Base-by-base conservation (phyloP, 2,888 invertebrate species). In the Diloba caeruleocephala region DNA sequence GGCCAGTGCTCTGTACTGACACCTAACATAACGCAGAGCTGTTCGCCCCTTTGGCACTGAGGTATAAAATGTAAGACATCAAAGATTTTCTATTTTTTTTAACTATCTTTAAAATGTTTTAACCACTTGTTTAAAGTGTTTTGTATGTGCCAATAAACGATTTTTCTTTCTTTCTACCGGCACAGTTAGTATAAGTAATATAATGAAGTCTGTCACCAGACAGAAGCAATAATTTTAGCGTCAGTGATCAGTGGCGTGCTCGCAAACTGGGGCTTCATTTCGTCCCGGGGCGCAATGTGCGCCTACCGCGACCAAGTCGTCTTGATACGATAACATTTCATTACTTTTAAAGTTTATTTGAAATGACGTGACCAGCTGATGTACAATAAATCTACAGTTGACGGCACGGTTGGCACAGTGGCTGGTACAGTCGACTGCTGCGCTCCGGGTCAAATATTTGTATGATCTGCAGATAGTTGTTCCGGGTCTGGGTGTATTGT, bases 261-360 rank as follows among this genome's bases (percentile, higher is more conserved):
- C 42, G 44, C 57, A 52, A 64, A 62, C 21, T 64, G 62, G 53
- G 59, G 43, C 59, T 58, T 61, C 60, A 62, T 66, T 57, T 50
- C 62, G 71, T 66, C 68, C 68, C 68, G 68, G 70, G 70, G 62
- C 71, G 42, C 38, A 38, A 26, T 44, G 32, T 8, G 21, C 4
- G 23, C 8, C n/a, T 62, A 66, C 44, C 3, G 9, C 36, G 39
- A 38, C 15, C 8, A 25, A 50, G 4, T 7, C 0, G 5, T 25
- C 10, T 66, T 51, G 54, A 58, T 61, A 57, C 57, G 0, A 1
- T 28, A 12, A 32, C 29, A 14, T 29, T 23, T 32, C 19, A 25
- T 7, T 28, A 14, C 3, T 7, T 9, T 21, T 23, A 2, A 6
- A 26, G 10, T 12, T 25, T 0, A 13, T 28, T 10, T 9, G 10